Conservation (phyloP, 2,888 invertebrate species). For the Sisyra nigra region DNA sequence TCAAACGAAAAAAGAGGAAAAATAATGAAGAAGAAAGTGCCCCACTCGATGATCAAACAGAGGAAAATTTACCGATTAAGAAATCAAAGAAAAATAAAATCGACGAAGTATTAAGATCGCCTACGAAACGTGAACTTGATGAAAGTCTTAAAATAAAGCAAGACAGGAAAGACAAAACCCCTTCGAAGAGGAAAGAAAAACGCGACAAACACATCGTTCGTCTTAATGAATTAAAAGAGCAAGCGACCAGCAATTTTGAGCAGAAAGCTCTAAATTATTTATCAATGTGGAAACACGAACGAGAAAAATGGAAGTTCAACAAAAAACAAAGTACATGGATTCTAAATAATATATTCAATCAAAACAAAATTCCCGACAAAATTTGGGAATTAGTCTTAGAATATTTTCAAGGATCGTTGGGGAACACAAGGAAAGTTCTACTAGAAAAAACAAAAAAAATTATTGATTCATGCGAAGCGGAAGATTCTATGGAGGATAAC, state of each 20-base stretch:
- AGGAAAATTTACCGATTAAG: no score
- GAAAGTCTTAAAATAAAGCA: constrained; percentile 20
- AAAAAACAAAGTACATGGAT: constrained; percentile 65
- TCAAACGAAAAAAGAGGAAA: no score
- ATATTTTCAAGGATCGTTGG: constrained; percentile 53
- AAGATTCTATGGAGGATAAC: constrained; percentile 26
- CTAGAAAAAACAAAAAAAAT: constrained; percentile 44
- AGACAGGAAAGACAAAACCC: constrained; percentile 21
- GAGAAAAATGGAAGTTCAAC: constrained; percentile 62
- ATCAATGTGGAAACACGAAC: constrained; percentile 55
- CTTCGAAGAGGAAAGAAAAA: constrained; percentile 48
- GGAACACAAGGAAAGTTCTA: constrained; percentile 44
- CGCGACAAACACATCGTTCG: constrained; percentile 41
- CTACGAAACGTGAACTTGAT: no score
- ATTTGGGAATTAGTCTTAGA: constrained; percentile 50
- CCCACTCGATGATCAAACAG: no score
- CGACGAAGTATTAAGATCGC: no score
- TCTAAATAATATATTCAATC: constrained; percentile 48
- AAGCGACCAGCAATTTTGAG: constrained; percentile 35
- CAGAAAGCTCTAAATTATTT: constrained; percentile 48
- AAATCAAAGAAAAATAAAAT: no score
- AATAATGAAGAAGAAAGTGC: no score
- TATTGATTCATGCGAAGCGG: constrained; percentile 42
- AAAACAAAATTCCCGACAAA: constrained; percentile 37
- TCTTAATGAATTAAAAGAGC: constrained; percentile 34